phyloP scores from a whole-genome alignment of 1,140 invertebrate species.

The Papilio dardanus region DNA sequence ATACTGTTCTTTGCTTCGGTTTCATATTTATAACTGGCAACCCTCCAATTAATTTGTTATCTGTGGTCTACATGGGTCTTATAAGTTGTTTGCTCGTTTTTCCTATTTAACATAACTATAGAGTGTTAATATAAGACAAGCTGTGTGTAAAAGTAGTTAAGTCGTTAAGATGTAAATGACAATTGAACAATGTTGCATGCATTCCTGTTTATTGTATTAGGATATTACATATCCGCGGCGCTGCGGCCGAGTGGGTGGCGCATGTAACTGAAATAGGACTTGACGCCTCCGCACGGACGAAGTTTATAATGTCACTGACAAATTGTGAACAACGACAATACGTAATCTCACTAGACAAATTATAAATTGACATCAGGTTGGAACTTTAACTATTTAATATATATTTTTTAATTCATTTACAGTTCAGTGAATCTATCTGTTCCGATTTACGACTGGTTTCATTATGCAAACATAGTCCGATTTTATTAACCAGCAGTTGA shows the following conservation, averaged over 20 bases:
- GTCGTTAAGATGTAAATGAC: neutral
- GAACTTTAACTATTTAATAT: no score
- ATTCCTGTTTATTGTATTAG: neutral
- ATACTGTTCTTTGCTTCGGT: neutral
- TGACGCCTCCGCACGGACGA: neutral
- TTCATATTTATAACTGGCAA: neutral
- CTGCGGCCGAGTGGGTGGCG: slow-evolving; percentile 10
- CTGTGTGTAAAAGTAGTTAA: neutral
- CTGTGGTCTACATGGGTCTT: neutral
- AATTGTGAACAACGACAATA: neutral
- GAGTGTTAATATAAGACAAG: neutral
- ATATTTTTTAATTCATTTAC: no score
- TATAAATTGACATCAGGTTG: no score
- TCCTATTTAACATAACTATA: neutral
- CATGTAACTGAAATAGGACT: slow-evolving; percentile 18
- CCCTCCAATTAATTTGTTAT: no score
- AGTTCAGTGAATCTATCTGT: no score
- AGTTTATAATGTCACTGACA: neutral
- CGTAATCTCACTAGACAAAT: no score
- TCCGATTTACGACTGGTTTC: no score
- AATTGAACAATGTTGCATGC: neutral
- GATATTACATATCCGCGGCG: neutral
- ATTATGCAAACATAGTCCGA: no score
- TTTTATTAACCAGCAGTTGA: no score
- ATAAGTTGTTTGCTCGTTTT: neutral